phyloP scores from a whole-genome alignment of 2,888 invertebrate species.

The Tachystola acroxantha region DNA sequence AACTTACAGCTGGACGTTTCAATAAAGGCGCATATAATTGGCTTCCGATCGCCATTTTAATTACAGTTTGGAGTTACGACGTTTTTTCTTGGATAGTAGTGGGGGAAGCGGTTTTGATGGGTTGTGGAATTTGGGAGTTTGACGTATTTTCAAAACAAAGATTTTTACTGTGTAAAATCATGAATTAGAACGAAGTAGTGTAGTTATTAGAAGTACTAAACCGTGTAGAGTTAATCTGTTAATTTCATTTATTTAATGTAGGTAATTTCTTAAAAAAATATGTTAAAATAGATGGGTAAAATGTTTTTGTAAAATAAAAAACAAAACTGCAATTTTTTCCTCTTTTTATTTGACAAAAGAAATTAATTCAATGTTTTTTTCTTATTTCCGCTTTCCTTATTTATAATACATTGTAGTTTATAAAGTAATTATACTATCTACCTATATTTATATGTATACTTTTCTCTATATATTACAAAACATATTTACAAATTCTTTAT shows the following conservation, averaged over 20 bases:
- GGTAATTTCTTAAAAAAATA: too few relatives aligned
- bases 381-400: constrained; percentile 69
- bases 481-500: constrained; percentile 61
- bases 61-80: constrained; percentile 28
- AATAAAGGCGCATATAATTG: constrained; percentile 63
- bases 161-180: too few relatives aligned
- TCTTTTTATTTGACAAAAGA: constrained; percentile 77
- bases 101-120: too few relatives aligned
- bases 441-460: constrained; percentile 69
- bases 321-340: constrained; percentile 52
- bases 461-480: constrained; percentile 73
- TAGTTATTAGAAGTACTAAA: too few relatives aligned
- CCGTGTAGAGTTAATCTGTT: too few relatives aligned
- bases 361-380: constrained; percentile 70
- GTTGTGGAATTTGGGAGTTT: too few relatives aligned
- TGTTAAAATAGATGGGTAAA: too few relatives aligned
- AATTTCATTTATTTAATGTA: too few relatives aligned
- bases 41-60: constrained; percentile 56
- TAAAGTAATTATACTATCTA: constrained; percentile 75
- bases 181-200: too few relatives aligned
- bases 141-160: too few relatives aligned
- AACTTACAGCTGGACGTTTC: constrained; percentile 52
- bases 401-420: constrained; percentile 67
- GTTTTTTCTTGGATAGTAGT: constrained; percentile 34
- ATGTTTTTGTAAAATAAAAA: too few relatives aligned